phyloP scores from a whole-genome alignment of 2,888 invertebrate species.

The Diabrotica balteata region DNA sequence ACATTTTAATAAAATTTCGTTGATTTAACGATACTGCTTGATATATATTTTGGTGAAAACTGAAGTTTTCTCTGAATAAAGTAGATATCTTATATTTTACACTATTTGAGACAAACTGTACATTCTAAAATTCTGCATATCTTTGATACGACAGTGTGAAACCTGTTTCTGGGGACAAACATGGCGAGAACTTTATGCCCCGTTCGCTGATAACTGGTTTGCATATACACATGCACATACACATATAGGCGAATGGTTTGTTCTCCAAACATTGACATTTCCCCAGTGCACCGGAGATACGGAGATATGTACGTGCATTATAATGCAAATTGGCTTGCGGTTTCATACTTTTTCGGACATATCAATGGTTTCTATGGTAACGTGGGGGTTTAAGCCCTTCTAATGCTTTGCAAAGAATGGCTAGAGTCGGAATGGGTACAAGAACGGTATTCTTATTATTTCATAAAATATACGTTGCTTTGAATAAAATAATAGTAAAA shows the following conservation, averaged over 20 bases:
- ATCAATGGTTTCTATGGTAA: neutral
- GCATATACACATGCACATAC: slow-evolving; percentile 16
- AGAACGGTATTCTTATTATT: too few relatives aligned
- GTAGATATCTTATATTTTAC: too few relatives aligned
- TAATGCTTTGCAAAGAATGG: too few relatives aligned
- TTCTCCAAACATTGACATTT: slow-evolving; percentile 21
- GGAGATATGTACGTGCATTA: slow-evolving; percentile 22
- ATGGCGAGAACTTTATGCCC: slow-evolving; percentile 26
- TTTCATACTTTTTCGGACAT: neutral
- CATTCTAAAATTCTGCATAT: slow-evolving; percentile 17
- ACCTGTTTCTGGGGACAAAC: slow-evolving; percentile 21
- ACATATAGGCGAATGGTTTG: slow-evolving; percentile 23
- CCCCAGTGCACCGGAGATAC: slow-evolving; percentile 18
- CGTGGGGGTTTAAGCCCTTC: too few relatives aligned
- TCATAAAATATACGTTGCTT: too few relatives aligned
- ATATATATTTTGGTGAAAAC: too few relatives aligned
- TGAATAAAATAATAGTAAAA: too few relatives aligned
- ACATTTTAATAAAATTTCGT: too few relatives aligned
- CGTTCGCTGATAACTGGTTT: slow-evolving; percentile 20
- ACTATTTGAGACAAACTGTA: too few relatives aligned
- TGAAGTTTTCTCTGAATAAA: too few relatives aligned
- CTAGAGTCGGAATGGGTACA: too few relatives aligned
- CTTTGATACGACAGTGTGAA: slow-evolving; percentile 19
- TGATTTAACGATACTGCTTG: too few relatives aligned
- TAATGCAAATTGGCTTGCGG: slow-evolving; percentile 18